Percentiles rank a stretch among this genome's conserved stretches.
These are phyloP conservation scores for Rhagonycha fulva DNA, from an alignment of 2,888 invertebrate species.

Conservation along the genomic window DNA sequence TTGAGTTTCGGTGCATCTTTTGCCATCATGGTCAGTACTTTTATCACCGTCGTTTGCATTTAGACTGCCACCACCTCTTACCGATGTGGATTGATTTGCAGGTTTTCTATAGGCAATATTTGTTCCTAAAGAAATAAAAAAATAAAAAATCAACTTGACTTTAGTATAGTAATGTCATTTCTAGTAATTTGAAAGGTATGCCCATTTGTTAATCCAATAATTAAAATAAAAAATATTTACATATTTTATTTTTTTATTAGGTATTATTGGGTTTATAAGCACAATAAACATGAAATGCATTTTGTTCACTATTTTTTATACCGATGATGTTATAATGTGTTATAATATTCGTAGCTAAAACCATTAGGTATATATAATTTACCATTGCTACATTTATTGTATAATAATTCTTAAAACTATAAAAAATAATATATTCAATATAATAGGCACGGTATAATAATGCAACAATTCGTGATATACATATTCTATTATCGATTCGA, in stretches of 20 bases:
- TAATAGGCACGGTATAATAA: neutral
- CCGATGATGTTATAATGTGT: too few relatives aligned
- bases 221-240: neutral
- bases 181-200: too few relatives aligned
- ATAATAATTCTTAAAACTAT: neutral
- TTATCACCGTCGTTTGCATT: constrained; percentile 89
- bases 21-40: constrained; percentile 83
- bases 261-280: neutral
- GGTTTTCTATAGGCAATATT: constrained; percentile 87
- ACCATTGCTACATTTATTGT: neutral
- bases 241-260: too few relatives aligned
- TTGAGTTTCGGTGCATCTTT: constrained; percentile 87
- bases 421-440: neutral
- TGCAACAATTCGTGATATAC: neutral
- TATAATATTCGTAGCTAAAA: neutral
- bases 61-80: constrained; percentile 78
- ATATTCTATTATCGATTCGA: neutral
- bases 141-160: neutral
- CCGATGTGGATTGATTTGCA: constrained; percentile 88
- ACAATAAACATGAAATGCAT: neutral
- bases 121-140: constrained; percentile 62
- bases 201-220: too few relatives aligned
- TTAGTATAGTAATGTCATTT: too few relatives aligned
- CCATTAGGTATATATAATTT: neutral
- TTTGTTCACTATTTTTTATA: too few relatives aligned